These are phyloP conservation scores for Tautogolabrus adspersus DNA, from an alignment of 2,113 vertebrate species.

Conservation along the genomic window DNA sequence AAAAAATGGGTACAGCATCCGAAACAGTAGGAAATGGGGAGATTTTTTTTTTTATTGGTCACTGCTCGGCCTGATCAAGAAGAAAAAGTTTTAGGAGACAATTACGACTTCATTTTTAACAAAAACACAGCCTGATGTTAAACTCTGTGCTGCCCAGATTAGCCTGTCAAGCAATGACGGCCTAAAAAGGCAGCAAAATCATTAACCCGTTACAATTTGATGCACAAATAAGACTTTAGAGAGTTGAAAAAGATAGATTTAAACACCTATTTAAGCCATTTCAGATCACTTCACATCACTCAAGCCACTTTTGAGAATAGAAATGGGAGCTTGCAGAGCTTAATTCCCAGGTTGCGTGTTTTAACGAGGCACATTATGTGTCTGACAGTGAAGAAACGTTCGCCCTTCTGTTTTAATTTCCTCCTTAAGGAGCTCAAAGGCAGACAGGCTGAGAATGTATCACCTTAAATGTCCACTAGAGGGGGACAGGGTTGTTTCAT, in stretches of 20 bases:
- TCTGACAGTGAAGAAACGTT: conserved; percentile 47
- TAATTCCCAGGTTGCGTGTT: conserved; percentile 43
- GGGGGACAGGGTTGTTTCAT: conserved; percentile 27
- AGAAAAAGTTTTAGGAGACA: conserved; percentile 2
- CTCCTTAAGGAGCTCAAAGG: conserved; percentile 13
- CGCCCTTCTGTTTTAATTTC: conserved; percentile 32
- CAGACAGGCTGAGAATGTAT: conserved; percentile 20
- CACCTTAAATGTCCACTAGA: conserved; percentile 49
- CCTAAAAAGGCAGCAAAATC: not conserved
- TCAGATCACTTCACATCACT: conserved; percentile 23
- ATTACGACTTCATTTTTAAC: not conserved
- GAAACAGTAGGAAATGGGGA: not conserved
- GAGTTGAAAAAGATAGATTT: conserved; percentile 1
- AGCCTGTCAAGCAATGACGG: not conserved
- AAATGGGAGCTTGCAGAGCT: conserved; percentile 21
- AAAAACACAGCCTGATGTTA: not conserved
- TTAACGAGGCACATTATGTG: conserved; percentile 38
- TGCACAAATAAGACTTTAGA: conserved; percentile 3
- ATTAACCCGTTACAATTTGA: not conserved
- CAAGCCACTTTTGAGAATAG: conserved; percentile 4
- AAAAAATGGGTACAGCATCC: conserved; percentile 23
- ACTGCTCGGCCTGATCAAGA: conserved; percentile 4
- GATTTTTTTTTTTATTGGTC: not conserved
- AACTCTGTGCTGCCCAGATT: not conserved
- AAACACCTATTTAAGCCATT: not conserved